These are phyloP conservation scores for Cassiopea andromeda DNA, from an alignment of 30 jellyfish, hydroid and myxozoan genomes.

Conservation along the genomic window DNA sequence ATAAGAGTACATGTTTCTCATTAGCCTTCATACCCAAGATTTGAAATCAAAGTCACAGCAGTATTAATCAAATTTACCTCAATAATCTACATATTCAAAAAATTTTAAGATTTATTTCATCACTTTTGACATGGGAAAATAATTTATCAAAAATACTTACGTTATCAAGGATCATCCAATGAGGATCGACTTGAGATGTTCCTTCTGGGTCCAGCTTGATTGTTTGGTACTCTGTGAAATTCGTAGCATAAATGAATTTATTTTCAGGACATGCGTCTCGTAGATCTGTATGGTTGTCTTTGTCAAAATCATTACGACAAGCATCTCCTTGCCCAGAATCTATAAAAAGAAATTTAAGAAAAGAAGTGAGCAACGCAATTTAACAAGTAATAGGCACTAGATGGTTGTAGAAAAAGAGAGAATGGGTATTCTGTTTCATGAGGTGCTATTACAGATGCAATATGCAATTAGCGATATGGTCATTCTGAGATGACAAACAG, in stretches of 20 bases:
- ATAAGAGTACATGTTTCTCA: not conserved
- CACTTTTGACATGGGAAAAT: not conserved
- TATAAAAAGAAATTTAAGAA: not conserved
- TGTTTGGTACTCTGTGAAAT: slow-evolving; percentile 79
- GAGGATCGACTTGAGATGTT: slow-evolving; percentile 96
- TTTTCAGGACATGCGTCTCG: slow-evolving; percentile 91
- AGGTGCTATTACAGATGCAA: too few relatives aligned
- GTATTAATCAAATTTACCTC: too few relatives aligned
- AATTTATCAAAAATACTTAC: slow-evolving; percentile 22
- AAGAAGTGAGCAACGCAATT: not conserved
- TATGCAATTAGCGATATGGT: too few relatives aligned
- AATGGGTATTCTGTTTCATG: too few relatives aligned
- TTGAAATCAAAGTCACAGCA: too few relatives aligned
- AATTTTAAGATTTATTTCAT: too few relatives aligned
- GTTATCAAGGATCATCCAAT: slow-evolving; percentile 81
- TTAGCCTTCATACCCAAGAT: not conserved
- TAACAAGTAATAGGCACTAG: too few relatives aligned
- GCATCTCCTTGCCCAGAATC: slow-evolving; percentile 95
- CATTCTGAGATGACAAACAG: too few relatives aligned
- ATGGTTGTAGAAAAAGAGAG: too few relatives aligned
- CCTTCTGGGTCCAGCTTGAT: slow-evolving; percentile 92
- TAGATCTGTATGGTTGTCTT: slow-evolving; percentile 65
- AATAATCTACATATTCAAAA: too few relatives aligned
- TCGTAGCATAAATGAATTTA: slow-evolving; percentile 69
- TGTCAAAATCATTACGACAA: slow-evolving; percentile 80